These are phyloP conservation scores for Pocillopora damicornis DNA, from an alignment of 64 coral and sea anemone genomes.

Conservation along the genomic window DNA sequence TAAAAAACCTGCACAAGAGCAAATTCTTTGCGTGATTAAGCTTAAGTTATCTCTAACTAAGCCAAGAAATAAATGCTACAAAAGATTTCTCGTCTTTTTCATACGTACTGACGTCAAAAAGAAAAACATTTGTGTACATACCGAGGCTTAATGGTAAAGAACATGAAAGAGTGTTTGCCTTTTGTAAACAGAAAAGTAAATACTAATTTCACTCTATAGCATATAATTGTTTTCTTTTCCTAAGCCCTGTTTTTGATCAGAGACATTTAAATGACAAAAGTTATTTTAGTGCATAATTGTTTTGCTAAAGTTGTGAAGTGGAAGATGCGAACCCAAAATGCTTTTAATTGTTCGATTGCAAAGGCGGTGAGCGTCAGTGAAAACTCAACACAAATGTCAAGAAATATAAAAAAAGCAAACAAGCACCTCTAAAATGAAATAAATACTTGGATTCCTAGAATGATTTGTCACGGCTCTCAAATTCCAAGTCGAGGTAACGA, in stretches of 20 bases:
- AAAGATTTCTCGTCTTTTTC: background rate
- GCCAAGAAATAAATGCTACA: background rate
- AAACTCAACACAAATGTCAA: background rate
- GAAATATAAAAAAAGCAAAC: background rate
- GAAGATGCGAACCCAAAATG: background rate
- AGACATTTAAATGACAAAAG: constrained; percentile 3
- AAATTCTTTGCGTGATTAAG: background rate
- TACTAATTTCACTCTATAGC: constrained; percentile 20
- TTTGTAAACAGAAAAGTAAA: constrained; percentile 27
- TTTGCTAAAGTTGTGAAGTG: background rate
- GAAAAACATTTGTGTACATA: constrained; percentile 2
- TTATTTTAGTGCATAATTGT: background rate
- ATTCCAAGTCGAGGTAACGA: background rate
- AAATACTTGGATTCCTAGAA: background rate
- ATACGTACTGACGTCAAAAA: background rate
- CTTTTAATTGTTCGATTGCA: background rate
- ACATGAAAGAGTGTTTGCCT: constrained; percentile 17
- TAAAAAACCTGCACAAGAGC: background rate
- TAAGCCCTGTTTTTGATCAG: background rate
- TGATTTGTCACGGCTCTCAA: background rate
- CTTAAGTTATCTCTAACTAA: background rate
- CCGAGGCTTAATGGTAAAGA: background rate
- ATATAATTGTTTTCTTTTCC: constrained; percentile 2
- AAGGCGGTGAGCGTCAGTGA: background rate
- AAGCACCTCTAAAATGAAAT: background rate